phyloP scores from a whole-genome alignment of 2,888 invertebrate species.

The Aphodius granarius region DNA sequence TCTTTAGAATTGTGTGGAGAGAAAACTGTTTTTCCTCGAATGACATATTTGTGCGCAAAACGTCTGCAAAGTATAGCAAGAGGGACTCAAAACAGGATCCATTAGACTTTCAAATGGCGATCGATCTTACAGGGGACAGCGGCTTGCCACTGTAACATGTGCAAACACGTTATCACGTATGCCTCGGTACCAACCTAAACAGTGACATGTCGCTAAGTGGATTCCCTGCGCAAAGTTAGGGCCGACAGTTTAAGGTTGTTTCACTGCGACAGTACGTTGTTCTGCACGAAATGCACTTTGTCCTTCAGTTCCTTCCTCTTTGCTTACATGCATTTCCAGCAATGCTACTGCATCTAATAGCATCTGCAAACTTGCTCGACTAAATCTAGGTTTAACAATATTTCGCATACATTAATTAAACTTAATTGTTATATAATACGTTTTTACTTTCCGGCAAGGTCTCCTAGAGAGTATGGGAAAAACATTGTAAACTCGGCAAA shows the following conservation, averaged over 20 bases:
- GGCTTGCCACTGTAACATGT: not conserved
- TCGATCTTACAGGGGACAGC: not conserved
- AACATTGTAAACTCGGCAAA: no score
- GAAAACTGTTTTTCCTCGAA: no score
- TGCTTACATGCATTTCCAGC: not conserved
- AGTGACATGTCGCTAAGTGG: not conserved
- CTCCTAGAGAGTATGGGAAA: no score
- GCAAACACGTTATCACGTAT: not conserved
- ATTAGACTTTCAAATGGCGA: not conserved
- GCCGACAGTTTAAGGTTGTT: not conserved
- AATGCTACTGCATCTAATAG: not conserved
- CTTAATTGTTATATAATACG: no score
- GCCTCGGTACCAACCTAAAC: not conserved
- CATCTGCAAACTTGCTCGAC: not conserved
- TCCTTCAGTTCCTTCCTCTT: no score
- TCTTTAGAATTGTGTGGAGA: no score
- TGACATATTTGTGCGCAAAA: no score
- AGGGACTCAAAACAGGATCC: not conserved
- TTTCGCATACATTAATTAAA: no score
- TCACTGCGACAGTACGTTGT: not conserved
- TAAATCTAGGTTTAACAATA: not conserved
- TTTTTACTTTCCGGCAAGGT: no score
- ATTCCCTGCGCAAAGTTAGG: not conserved
- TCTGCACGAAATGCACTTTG: not conserved
- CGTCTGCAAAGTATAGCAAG: not conserved